These are phyloP conservation scores for Python bivittatus DNA, from an alignment of 2,113 vertebrate genomes.

Conservation along the genomic window DNA sequence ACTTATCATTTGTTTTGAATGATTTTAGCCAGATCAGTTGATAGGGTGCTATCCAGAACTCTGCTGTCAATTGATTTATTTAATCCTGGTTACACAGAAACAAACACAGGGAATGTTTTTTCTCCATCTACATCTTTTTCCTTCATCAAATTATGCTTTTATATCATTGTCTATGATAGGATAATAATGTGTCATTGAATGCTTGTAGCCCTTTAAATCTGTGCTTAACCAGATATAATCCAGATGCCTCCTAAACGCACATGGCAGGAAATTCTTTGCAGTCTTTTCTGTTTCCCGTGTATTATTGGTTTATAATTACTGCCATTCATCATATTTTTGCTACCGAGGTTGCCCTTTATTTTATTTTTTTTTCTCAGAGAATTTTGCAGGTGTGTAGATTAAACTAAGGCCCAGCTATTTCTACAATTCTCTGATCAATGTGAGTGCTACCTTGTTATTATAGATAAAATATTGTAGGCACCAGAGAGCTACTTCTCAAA, in stretches of 20 bases:
- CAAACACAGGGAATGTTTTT: conserved; percentile 3
- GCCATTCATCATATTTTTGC: conserved; percentile 71
- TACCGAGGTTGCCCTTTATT: conserved; percentile 57
- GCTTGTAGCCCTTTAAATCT: conserved; percentile 43
- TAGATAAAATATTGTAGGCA: neutral
- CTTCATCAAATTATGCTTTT: conserved; percentile 40
- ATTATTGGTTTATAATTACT: conserved; percentile 75
- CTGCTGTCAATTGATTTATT: conserved; percentile 50
- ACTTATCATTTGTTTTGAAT: conserved; percentile 62
- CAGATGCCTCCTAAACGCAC: conserved; percentile 69
- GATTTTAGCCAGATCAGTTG: conserved; percentile 56
- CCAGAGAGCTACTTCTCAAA: conserved; percentile 35
- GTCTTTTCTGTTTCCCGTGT: conserved; percentile 68
- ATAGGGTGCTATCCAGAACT: conserved; percentile 54
- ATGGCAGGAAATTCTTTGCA: conserved; percentile 71
- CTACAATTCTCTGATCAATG: neutral
- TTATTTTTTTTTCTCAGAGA: neutral
- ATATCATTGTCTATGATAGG: conserved; percentile 57
- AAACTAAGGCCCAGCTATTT: conserved; percentile 51
- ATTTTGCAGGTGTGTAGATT: conserved; percentile 68
- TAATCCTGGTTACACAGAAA: conserved; percentile 50
- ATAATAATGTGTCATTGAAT: conserved; percentile 51
- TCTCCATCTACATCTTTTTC: conserved; percentile 5
- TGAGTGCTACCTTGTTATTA: conserved; percentile 28
- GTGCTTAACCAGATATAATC: conserved; percentile 69